Evolutionary conservation across 2,888 invertebrate species (phyloP).

Genomic region (Eulithis prunata): DNA sequence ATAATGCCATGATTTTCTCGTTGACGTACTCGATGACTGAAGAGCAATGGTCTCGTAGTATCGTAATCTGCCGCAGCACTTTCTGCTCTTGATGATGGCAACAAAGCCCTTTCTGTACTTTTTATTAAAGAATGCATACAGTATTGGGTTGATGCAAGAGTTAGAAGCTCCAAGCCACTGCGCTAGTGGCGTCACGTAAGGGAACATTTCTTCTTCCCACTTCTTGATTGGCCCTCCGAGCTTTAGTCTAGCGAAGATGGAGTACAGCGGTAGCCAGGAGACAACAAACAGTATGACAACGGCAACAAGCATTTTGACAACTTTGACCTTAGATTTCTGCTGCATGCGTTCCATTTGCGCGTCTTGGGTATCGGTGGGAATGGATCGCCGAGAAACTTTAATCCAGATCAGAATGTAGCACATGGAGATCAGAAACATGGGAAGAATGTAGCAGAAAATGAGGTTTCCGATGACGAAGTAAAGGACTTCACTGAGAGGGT

Average conservation of each 20-base stretch:
- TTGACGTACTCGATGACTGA: conserved; percentile 93
- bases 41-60: conserved; percentile 94
- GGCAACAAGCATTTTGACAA: conserved; percentile 96
- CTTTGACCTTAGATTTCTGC: conserved; percentile 97
- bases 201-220: conserved; percentile 92
- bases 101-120: conserved; percentile 96
- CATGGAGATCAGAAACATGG: conserved; percentile 94
- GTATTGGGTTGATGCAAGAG: conserved; percentile 97
- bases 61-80: conserved; percentile 92
- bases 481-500: conserved; percentile 90
- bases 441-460: conserved; percentile 94
- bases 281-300: conserved; percentile 97
- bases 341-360: conserved; percentile 96
- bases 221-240: conserved; percentile 89
- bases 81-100: conserved; percentile 93
- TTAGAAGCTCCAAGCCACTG: conserved; percentile 97
- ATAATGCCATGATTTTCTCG: conserved; percentile 93
- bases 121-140: conserved; percentile 97
- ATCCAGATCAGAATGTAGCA: conserved; percentile 97
- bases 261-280: conserved; percentile 96
- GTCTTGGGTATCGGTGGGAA: conserved; percentile 95
- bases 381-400: conserved; percentile 93
- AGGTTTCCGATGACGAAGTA: conserved; percentile 96
- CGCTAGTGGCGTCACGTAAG: conserved; percentile 93
- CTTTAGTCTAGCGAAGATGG: conserved; percentile 94